Evolutionary conservation across 2,888 invertebrate species (phyloP).

Genomic region (Tetrapedia diversipes): DNA sequence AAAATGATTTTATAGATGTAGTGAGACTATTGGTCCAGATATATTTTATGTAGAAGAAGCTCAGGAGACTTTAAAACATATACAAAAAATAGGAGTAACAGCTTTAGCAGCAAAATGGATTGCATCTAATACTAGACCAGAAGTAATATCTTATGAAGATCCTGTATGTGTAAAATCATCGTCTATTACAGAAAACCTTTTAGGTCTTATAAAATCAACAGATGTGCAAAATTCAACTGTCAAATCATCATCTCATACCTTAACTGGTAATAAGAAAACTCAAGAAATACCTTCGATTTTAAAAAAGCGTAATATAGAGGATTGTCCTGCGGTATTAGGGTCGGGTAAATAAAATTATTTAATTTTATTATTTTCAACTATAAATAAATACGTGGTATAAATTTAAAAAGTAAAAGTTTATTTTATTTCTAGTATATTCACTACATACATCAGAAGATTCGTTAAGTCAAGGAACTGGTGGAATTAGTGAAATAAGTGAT

Average conservation of each 20-base stretch:
- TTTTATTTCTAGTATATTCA: constrained; percentile 72
- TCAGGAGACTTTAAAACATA: constrained; percentile 91
- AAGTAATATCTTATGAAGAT: constrained; percentile 82
- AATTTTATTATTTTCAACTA: neutral
- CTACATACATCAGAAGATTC: constrained; percentile 87
- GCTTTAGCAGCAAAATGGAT: constrained; percentile 89
- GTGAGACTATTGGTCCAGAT: constrained; percentile 88
- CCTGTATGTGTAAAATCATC: constrained; percentile 68
- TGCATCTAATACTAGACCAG: constrained; percentile 87
- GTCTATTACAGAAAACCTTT: constrained; percentile 81
- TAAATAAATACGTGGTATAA: neutral
- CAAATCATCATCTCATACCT: constrained; percentile 68
- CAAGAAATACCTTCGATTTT: constrained; percentile 85
- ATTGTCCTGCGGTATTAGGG: constrained; percentile 82
- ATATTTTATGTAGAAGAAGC: constrained; percentile 95
- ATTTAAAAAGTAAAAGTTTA: neutral
- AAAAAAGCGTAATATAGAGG: constrained; percentile 84
- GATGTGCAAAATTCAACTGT: constrained; percentile 80
- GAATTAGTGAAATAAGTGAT: constrained; percentile 87
- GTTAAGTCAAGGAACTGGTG: constrained; percentile 86
- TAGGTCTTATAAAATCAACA: constrained; percentile 79
- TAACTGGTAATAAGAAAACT: constrained; percentile 79
- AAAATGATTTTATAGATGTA: constrained; percentile 80
- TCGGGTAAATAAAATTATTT: constrained; percentile 70
- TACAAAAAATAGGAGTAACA: constrained; percentile 90